phyloP scores from a whole-genome alignment of 2,888 invertebrate species.

The Morpho achilles region DNA sequence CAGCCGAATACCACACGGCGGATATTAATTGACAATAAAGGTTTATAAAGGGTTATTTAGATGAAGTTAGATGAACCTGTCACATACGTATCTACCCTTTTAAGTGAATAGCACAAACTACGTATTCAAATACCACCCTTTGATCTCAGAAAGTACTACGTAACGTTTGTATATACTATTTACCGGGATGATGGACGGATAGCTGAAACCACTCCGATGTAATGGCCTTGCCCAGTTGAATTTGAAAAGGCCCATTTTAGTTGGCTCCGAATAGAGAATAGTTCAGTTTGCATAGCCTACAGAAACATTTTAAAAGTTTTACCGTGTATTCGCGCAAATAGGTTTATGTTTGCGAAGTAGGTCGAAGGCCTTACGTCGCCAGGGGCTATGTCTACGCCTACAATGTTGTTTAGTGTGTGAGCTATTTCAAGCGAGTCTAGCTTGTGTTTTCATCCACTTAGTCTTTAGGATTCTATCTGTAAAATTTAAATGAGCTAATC shows the following conservation, averaged over 20 bases:
- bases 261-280: constrained; percentile 4
- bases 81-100: too few relatives aligned
- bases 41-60: too few relatives aligned
- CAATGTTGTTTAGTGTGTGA: constrained; percentile 13
- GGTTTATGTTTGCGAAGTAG: constrained; percentile 25
- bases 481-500: too few relatives aligned
- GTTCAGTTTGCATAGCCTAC: constrained; percentile 17
- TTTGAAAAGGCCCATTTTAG: constrained; percentile 11
- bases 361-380: constrained; percentile 21
- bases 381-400: constrained; percentile 22
- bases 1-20: too few relatives aligned
- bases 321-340: constrained; percentile 21
- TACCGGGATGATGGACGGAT: too few relatives aligned
- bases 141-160: too few relatives aligned
- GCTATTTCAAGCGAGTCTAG: constrained; percentile 16
- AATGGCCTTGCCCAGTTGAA: constrained; percentile 7
- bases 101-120: too few relatives aligned
- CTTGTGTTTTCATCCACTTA: constrained; percentile 10
- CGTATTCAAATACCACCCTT: too few relatives aligned
- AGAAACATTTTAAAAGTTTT: constrained; percentile 23
- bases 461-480: background rate
- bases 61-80: too few relatives aligned
- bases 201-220: background rate
- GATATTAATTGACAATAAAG: too few relatives aligned
- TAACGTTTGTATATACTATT: too few relatives aligned